These are phyloP conservation scores for Athalia cordata DNA, from an alignment of 2,888 invertebrate genomes.

Conservation along the genomic window DNA sequence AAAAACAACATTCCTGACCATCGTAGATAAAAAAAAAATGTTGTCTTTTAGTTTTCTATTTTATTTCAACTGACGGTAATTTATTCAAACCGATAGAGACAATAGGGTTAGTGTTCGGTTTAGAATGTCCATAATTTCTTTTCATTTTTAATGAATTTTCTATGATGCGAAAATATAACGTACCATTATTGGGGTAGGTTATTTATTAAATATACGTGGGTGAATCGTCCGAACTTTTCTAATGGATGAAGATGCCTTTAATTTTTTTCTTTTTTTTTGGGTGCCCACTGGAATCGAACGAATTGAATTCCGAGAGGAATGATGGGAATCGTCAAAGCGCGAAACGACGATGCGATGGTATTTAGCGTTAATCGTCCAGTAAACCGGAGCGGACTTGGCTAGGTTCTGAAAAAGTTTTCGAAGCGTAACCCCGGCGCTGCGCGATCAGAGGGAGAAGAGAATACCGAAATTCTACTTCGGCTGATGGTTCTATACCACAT, in stretches of 20 bases:
- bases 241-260: constrained; percentile 1
- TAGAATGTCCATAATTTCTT: no score
- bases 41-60: no score
- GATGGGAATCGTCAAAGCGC: background rate
- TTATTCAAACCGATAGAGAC: no score
- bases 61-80: no score
- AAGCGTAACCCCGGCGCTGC: constrained; percentile 19
- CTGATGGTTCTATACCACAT: no score
- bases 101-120: no score
- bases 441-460: background rate
- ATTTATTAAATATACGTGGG: no score
- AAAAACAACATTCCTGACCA: no score
- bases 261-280: background rate
- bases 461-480: background rate
- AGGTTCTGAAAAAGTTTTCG: constrained; percentile 26
- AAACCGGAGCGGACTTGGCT: background rate
- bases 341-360: constrained; percentile 11
- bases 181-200: no score
- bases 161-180: no score
- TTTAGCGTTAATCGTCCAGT: constrained; percentile 30
- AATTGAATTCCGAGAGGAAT: constrained; percentile 14
- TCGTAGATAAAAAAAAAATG: no score
- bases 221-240: background rate
- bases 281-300: constrained; percentile 10
- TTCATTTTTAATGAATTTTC: no score